Percentiles rank a stretch among this genome's conserved stretches.
phyloP scores from a whole-genome alignment of 2,113 vertebrate species.

The Smithornis capensis region DNA sequence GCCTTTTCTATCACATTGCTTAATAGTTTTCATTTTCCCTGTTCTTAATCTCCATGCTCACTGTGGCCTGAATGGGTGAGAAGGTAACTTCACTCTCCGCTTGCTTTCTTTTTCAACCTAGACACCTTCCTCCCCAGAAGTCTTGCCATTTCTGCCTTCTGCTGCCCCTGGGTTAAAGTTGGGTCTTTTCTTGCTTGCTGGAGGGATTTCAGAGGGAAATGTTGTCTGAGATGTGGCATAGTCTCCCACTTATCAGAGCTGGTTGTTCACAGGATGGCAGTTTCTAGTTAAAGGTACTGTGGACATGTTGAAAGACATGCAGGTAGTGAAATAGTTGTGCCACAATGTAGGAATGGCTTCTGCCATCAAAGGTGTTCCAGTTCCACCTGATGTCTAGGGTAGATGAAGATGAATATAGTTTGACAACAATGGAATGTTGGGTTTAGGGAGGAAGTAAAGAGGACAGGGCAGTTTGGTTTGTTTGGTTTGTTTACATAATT shows the following conservation, averaged over 20 bases:
- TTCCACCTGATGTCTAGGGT: not conserved
- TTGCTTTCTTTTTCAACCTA: not conserved
- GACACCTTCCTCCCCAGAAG: not conserved
- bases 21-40: not conserved
- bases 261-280: fast-evolving
- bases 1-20: not conserved
- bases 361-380: not conserved
- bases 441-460: not conserved
- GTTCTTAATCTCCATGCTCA: not conserved
- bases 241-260: not conserved
- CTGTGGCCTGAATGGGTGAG: not conserved
- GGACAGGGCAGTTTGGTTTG: not conserved
- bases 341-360: not conserved
- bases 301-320: not conserved
- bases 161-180: not conserved
- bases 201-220: not conserved
- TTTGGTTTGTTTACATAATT: not conserved
- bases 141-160: not conserved
- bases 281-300: not conserved
- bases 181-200: not conserved
- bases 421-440: not conserved
- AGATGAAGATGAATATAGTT: not conserved
- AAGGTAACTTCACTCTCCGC: not conserved
- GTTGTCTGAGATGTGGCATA: not conserved
- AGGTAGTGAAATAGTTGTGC: not conserved